phyloP scores from a whole-genome alignment of 2,113 vertebrate genomes.

The Oncorhynchus masou region DNA sequence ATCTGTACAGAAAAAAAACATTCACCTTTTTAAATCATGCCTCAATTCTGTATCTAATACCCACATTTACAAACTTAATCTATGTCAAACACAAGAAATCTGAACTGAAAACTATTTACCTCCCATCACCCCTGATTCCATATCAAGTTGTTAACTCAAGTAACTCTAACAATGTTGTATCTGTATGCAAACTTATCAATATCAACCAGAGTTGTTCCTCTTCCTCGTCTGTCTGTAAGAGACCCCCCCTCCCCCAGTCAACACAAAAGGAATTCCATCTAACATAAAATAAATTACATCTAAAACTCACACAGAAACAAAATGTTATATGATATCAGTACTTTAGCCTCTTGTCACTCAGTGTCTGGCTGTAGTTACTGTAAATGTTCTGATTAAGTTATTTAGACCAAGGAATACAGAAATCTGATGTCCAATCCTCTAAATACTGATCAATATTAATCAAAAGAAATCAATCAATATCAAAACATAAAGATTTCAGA shows the following conservation, averaged over 20 bases:
- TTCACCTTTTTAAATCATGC: constrained; percentile 64
- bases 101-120: background rate
- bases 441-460: background rate
- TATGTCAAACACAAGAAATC: constrained; percentile 66
- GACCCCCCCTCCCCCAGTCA: background rate
- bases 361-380: background rate
- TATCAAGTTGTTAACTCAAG: constrained; percentile 84
- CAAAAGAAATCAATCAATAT: constrained; percentile 6
- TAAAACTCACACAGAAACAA: constrained; percentile 4
- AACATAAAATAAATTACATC: background rate
- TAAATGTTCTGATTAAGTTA: background rate
- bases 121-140: constrained; percentile 63
- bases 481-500: constrained; percentile 22
- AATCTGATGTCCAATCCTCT: background rate
- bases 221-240: background rate
- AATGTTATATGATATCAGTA: background rate
- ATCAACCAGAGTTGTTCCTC: background rate
- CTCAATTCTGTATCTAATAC: constrained; percentile 72
- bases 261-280: background rate
- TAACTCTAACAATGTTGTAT: constrained; percentile 58
- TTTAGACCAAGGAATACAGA: background rate
- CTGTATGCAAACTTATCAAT: background rate
- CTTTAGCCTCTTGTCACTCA: background rate
- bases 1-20: constrained; percentile 89
- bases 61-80: constrained; percentile 83